These are phyloP conservation scores for Silvanus unidentatus DNA, from an alignment of 2,888 invertebrate genomes.

Conservation along the genomic window DNA sequence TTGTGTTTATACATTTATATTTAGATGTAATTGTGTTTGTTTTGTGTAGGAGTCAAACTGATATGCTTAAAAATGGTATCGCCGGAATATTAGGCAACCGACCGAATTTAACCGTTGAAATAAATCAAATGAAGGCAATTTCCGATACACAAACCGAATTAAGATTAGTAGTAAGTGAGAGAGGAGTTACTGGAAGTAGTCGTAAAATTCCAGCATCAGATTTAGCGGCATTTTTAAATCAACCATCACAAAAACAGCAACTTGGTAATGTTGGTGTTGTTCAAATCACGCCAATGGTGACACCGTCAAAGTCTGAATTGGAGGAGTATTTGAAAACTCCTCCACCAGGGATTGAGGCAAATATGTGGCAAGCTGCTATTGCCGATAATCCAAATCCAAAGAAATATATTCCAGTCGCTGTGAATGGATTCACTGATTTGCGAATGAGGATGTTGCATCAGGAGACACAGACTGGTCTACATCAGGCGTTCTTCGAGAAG, in stretches of 20 bases:
- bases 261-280: conserved; percentile 66
- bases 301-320: conserved; percentile 71
- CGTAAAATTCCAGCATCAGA: conserved; percentile 69
- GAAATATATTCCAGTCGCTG: conserved; percentile 86
- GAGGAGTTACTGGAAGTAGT: conserved; percentile 57
- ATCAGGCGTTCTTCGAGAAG: conserved; percentile 73
- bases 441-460: conserved; percentile 80
- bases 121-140: conserved; percentile 72
- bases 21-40: background rate
- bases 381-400: conserved; percentile 90
- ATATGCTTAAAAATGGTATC: conserved; percentile 61
- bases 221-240: conserved; percentile 63
- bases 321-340: conserved; percentile 86
- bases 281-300: conserved; percentile 65
- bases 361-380: conserved; percentile 95
- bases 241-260: conserved; percentile 65
- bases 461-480: conserved; percentile 75
- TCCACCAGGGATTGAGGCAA: conserved; percentile 86
- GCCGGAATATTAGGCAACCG: conserved; percentile 73
- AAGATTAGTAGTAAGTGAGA: conserved; percentile 67
- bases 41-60: conserved; percentile 64
- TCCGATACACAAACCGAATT: conserved; percentile 74
- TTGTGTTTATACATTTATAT: conserved; percentile 1
- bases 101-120: conserved; percentile 71
- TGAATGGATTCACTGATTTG: conserved; percentile 81